phyloP scores from a whole-genome alignment of 2,113 vertebrate species.

The Prunella himalayana region DNA sequence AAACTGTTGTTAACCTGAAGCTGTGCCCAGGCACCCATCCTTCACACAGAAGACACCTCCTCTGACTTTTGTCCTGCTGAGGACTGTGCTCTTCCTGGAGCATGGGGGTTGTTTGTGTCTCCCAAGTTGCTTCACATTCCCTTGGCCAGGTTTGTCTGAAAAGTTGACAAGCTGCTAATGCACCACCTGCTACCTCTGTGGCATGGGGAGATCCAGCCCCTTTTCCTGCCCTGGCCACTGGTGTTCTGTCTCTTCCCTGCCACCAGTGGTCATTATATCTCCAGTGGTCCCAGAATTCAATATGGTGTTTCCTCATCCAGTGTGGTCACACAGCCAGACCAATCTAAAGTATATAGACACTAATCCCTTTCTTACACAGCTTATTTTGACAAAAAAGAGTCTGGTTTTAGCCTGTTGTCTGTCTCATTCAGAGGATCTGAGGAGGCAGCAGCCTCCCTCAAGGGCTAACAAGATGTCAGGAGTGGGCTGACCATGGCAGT shows the following conservation, averaged over 20 bases:
- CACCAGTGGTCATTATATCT: background rate
- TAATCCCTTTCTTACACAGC: background rate
- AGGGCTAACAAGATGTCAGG: background rate
- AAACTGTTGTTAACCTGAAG: background rate
- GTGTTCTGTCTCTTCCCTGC: background rate
- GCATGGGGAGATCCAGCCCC: background rate
- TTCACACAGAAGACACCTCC: background rate
- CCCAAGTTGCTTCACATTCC: background rate
- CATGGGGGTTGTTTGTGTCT: background rate
- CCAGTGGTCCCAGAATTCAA: background rate
- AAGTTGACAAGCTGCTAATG: accelerated
- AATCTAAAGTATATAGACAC: background rate
- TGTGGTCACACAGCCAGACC: background rate
- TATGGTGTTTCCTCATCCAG: background rate
- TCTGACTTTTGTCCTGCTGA: background rate
- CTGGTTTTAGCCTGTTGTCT: background rate
- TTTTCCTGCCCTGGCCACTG: background rate
- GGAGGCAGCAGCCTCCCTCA: background rate
- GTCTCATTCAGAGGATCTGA: background rate
- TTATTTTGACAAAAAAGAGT: background rate
- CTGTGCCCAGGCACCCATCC: background rate
- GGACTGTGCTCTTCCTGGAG: background rate
- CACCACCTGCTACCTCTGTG: background rate
- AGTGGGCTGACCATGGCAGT: background rate
- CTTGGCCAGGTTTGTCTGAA: background rate